Evolutionary conservation across 2,888 invertebrate genomes (phyloP).

Genomic region (Dendrolimus houi): DNA sequence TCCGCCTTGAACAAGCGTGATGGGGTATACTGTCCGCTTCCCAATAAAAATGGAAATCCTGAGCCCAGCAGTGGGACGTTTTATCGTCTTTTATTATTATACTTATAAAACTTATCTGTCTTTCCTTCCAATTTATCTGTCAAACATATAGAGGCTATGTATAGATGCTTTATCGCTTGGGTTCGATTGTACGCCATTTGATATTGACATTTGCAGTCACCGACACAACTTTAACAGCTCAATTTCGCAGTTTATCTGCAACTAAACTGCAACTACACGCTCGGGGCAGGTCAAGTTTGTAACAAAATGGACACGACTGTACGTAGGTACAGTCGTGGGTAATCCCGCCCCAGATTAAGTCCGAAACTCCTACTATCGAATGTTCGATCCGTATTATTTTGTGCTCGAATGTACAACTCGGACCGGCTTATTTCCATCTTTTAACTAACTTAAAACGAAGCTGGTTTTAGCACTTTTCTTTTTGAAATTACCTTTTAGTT

Average conservation of each 20-base stretch:
- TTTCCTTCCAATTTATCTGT: too few relatives aligned
- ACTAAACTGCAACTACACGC: slow-evolving; percentile 10
- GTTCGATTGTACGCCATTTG: background rate
- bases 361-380: slow-evolving; percentile 56
- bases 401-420: slow-evolving; percentile 30
- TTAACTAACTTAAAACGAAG: slow-evolving; percentile 2
- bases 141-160: too few relatives aligned
- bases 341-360: slow-evolving; percentile 63
- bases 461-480: slow-evolving; percentile 2
- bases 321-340: slow-evolving; percentile 25
- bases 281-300: slow-evolving; percentile 10
- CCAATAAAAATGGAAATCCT: too few relatives aligned
- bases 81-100: too few relatives aligned
- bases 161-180: too few relatives aligned
- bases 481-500: background rate
- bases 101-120: too few relatives aligned
- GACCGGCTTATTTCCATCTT: slow-evolving; percentile 33
- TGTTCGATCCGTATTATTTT: slow-evolving; percentile 51
- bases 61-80: too few relatives aligned
- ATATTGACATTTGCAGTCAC: background rate
- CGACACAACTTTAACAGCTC: background rate
- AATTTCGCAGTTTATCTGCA: background rate
- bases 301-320: slow-evolving; percentile 37
- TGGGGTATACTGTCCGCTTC: too few relatives aligned
- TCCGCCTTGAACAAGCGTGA: too few relatives aligned